Conservation (phyloP, 2,888 invertebrate species). For the Chloroclysta siterata region DNA sequence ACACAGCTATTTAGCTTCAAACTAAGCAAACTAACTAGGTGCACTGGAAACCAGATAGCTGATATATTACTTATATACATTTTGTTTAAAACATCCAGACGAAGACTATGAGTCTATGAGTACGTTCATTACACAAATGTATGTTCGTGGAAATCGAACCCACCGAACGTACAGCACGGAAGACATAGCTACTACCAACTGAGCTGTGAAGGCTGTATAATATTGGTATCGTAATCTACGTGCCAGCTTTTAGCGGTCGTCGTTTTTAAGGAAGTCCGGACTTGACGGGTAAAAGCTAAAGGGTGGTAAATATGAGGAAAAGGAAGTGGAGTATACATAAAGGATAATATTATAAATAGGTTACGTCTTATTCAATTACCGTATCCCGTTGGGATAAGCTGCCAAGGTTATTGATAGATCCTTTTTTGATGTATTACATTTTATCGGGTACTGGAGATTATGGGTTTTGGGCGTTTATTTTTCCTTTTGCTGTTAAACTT, state of each 20-base stretch:
- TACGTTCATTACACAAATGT: too few relatives aligned
- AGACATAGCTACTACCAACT: too few relatives aligned
- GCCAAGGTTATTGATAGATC: neutral
- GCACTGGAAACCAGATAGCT: too few relatives aligned
- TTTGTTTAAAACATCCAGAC: too few relatives aligned
- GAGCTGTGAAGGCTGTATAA: too few relatives aligned
- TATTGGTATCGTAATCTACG: too few relatives aligned
- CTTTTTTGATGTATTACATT: neutral
- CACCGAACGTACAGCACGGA: too few relatives aligned
- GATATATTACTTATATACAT: too few relatives aligned
- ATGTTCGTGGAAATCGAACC: too few relatives aligned
- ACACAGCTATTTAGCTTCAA: too few relatives aligned
- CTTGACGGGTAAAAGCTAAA: constrained; percentile 1
- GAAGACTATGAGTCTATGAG: too few relatives aligned
- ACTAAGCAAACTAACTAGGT: too few relatives aligned
- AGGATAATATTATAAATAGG: constrained; percentile 8
- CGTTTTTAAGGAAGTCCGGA: neutral
- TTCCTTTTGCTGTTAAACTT: neutral
- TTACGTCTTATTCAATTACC: neutral
- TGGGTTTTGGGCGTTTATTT: neutral
- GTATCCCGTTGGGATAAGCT: constrained; percentile 23
- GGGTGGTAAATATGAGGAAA: constrained; percentile 12
- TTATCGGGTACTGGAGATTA: neutral
- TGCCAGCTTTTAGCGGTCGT: neutral
- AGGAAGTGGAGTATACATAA: neutral